These are phyloP conservation scores for Dascyllus trimaculatus DNA, from an alignment of 2,113 vertebrate species.

Conservation along the genomic window DNA sequence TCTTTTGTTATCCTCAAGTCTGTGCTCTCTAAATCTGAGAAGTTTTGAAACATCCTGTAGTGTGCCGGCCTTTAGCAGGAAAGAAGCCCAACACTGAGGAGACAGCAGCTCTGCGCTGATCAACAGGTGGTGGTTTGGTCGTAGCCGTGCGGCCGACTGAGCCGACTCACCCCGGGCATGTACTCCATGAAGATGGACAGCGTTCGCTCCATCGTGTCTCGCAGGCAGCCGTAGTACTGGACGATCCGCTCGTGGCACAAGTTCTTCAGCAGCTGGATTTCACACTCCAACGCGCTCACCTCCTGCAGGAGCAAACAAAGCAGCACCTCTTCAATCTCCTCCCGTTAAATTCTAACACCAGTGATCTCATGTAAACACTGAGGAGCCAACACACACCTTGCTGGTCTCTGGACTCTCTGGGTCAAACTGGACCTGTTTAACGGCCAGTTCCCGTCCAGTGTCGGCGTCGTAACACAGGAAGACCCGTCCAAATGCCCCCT, in stretches of 20 bases:
- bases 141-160: too few species aligned
- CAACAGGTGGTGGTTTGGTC: too few species aligned
- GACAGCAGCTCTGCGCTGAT: too few species aligned
- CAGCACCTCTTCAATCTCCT: too few species aligned
- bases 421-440: slow-evolving; percentile 99
- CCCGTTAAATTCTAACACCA: too few species aligned
- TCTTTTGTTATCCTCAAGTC: too few species aligned
- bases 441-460: slow-evolving; percentile 95
- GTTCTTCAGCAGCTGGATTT: slow-evolving; percentile 99
- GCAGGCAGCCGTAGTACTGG: slow-evolving; percentile 97
- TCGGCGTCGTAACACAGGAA: slow-evolving; percentile 98
- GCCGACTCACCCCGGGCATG: slow-evolving; percentile 96
- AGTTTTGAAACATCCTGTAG: too few species aligned
- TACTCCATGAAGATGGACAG: slow-evolving; percentile 99
- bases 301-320: slow-evolving; percentile 83
- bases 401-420: slow-evolving; percentile 98
- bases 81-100: too few species aligned
- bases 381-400: slow-evolving; percentile 87
- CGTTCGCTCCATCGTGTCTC: slow-evolving; percentile 93
- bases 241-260: slow-evolving; percentile 96
- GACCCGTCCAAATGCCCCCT: slow-evolving; percentile 96
- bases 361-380: too few species aligned
- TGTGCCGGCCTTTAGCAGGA: too few species aligned
- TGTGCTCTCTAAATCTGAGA: too few species aligned
- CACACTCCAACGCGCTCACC: slow-evolving; percentile 97